Percentiles rank a stretch among this genome's conserved stretches.
Conservation (phyloP, 2,113 vertebrate species). For the Amphiprion percula region DNA sequence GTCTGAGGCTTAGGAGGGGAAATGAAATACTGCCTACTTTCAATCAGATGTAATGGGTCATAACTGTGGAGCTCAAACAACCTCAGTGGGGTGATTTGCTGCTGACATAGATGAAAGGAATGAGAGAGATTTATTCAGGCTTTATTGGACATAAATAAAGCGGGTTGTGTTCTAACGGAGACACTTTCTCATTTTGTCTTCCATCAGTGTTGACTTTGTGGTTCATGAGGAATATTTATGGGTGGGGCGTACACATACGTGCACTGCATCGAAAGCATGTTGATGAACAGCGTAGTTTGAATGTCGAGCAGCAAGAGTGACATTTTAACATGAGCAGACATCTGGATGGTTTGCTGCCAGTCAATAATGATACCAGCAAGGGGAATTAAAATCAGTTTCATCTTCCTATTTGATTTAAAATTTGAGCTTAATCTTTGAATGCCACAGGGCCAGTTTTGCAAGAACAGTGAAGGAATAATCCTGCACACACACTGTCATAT, state of each 20-base stretch:
- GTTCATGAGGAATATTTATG: slow-evolving; percentile 33
- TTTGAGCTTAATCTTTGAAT: background rate
- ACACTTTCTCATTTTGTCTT: slow-evolving; percentile 54
- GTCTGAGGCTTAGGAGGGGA: background rate
- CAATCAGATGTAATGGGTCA: slow-evolving; percentile 59
- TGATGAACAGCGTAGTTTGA: background rate
- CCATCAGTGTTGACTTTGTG: slow-evolving; percentile 49
- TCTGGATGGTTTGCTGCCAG: slow-evolving; percentile 7
- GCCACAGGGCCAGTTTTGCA: background rate
- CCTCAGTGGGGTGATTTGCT: slow-evolving; percentile 52
- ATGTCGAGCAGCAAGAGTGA: background rate
- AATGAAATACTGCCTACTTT: slow-evolving; percentile 40
- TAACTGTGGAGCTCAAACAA: slow-evolving; percentile 51
- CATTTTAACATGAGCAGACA: slow-evolving; percentile 24
- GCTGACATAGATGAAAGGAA: slow-evolving; percentile 37
- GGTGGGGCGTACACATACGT: background rate
- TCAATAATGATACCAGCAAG: slow-evolving; percentile 7
- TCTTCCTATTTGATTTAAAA: background rate
- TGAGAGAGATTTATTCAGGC: slow-evolving; percentile 52
- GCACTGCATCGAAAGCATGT: background rate
- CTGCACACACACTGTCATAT: background rate
- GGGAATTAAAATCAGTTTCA: background rate
- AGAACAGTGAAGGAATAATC: background rate
- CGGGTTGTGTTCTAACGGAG: slow-evolving; percentile 27
- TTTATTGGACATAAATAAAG: slow-evolving; percentile 67